A percentile compares a stretch with the other conserved stretches of the same genome.
Conservation (phyloP, 2,888 invertebrate species). For the Chrysotoxum bicinctum region DNA sequence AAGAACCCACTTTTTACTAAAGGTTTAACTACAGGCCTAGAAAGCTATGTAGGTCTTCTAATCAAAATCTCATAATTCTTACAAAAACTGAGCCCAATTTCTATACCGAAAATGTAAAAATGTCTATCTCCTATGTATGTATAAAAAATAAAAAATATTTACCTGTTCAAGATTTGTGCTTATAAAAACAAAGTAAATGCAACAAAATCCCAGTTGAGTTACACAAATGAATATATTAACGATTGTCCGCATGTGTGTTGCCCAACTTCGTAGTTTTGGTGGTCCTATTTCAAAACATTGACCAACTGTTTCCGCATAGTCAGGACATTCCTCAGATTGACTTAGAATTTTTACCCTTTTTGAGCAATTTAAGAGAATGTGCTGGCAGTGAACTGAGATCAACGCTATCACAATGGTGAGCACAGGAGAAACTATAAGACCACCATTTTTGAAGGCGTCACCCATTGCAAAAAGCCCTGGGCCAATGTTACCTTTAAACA, state of each 20-base stretch:
- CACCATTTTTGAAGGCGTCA: conserved; percentile 95
- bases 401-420: conserved; percentile 91
- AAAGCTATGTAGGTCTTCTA: too few species aligned
- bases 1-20: too few species aligned
- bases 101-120: too few species aligned
- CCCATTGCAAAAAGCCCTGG: conserved; percentile 98
- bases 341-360: conserved; percentile 85
- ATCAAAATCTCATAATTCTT: too few species aligned
- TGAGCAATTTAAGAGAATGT: conserved; percentile 91
- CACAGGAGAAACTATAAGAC: conserved; percentile 90
- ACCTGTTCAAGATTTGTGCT: conserved; percentile 92
- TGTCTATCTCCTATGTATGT: too few species aligned
- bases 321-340: conserved; percentile 84
- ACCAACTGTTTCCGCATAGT: conserved; percentile 92
- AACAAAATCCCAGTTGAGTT: conserved; percentile 99
- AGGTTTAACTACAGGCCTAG: too few species aligned
- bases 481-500: conserved; percentile 97
- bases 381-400: conserved; percentile 95
- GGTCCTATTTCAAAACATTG: conserved; percentile 91
- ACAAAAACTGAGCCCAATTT: too few species aligned
- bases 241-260: conserved; percentile 85
- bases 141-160: conserved; percentile 54
- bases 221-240: conserved; percentile 95
- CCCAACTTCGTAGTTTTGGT: conserved; percentile 84
- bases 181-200: conserved; percentile 97